Base-by-base conservation (phyloP, 2,797 vertebrate species). In the Lophura swinhoii region DNA sequence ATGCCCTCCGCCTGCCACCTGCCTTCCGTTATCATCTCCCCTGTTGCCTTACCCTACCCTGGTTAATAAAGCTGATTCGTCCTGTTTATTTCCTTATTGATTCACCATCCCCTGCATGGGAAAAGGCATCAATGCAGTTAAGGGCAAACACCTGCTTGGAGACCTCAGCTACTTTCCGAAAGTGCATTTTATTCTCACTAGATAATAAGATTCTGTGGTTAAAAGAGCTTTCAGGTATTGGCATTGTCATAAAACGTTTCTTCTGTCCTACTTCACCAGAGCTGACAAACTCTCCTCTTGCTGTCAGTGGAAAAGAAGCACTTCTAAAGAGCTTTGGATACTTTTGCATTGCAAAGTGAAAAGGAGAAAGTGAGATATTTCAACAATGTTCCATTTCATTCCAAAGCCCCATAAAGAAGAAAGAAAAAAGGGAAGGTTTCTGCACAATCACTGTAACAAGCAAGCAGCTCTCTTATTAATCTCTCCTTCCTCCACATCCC, bases 381-480 rank as follows among this genome's bases (percentile, higher is more conserved):
- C 68, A 83, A 26, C 13, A 33, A 63, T 78, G 91, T 76, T 83
- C 94, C 73, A 84, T 91, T 94, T 94, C 77, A 6, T 74, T 90
- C 62, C 74, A 76, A 91, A 93, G 79, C 55, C 51, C 79, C 64
- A 60, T 51, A 73, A 91, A 91, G 69, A 87, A 72, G 41, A 95
- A 92, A 90, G 90, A 91, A 92, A 69, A 88, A 86, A 90, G 64
- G 80, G 70, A 88, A 82, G 0, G 55, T 77, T 76, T 88, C 92
- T 73, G 81, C 84, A 93, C 95, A 79, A 90, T 91, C 96, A 74
- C 94, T 77, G 44, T 87, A 96, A 95, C 96, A 96, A 89, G 93
- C 94, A 60, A 81, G 93, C 70, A 77, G 84, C 96, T 95, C 87
- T 17, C 90, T 96, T 94, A 95, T 96, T 95, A 95, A 96, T 95